Evolutionary conservation across 2,113 vertebrate genomes (phyloP).

Genomic region (Marmota flaviventris): DNA sequence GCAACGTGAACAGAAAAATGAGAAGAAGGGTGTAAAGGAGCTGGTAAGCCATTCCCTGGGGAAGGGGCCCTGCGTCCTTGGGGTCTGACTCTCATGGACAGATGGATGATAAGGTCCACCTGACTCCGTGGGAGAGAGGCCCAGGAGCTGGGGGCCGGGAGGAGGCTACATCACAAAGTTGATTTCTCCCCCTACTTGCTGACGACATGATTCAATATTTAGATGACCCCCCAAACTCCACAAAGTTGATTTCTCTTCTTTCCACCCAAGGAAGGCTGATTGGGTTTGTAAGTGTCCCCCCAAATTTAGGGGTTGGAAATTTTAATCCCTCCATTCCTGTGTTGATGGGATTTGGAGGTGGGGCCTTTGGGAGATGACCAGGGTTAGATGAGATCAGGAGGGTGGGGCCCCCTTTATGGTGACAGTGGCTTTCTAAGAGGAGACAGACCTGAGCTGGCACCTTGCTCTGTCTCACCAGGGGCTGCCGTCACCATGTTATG

Average conservation of each 20-base stretch:
- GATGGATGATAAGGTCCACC: not conserved
- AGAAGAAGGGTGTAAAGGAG: not conserved
- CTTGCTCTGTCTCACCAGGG: not conserved
- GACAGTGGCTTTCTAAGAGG: not conserved
- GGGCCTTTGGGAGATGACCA: not conserved
- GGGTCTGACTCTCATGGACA: not conserved
- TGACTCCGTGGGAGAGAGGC: not conserved
- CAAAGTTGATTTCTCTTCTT: not conserved
- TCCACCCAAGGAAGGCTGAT: not conserved
- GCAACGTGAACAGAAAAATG: accelerated
- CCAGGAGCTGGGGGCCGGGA: not conserved
- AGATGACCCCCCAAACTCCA: too few relatives aligned
- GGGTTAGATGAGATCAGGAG: not conserved
- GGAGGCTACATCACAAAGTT: too few relatives aligned
- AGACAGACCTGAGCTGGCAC: not conserved
- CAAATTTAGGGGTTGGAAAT: not conserved
- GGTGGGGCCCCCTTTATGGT: not conserved
- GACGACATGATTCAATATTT: too few relatives aligned
- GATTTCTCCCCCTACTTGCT: not conserved
- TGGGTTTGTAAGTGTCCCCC: not conserved
- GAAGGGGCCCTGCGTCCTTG: not conserved
- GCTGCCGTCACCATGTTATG: not conserved
- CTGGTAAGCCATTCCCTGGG: too few relatives aligned
- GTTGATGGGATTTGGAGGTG: not conserved
- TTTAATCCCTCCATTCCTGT: not conserved